phyloP scores from a whole-genome alignment of 2,888 invertebrate species.

The Nebria salina region DNA sequence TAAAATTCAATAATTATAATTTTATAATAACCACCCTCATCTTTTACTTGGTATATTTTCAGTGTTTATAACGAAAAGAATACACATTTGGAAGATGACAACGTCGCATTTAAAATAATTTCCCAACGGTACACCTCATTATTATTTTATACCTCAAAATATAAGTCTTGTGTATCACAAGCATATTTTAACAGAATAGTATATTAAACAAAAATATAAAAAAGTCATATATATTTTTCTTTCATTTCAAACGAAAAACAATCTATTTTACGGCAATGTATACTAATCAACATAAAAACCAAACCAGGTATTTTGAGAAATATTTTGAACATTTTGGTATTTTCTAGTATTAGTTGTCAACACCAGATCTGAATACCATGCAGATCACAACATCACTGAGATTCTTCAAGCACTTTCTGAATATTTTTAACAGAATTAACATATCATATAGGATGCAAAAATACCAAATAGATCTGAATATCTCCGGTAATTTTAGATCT shows the following conservation, averaged over 20 bases:
- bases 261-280: not conserved
- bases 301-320: too few relatives aligned
- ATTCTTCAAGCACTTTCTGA: too few relatives aligned
- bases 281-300: not conserved
- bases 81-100: not conserved
- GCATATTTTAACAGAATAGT: not conserved
- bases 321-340: too few relatives aligned
- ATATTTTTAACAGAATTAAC: too few relatives aligned
- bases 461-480: too few relatives aligned
- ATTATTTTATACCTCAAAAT: constrained; percentile 24
- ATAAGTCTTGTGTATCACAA: constrained; percentile 19
- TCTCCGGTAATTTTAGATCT: too few relatives aligned
- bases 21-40: not conserved
- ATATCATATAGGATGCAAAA: too few relatives aligned
- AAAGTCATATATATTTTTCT: not conserved
- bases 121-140: constrained; percentile 30
- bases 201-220: constrained; percentile 3
- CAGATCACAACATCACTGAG: too few relatives aligned
- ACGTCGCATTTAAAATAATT: constrained; percentile 35
- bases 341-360: too few relatives aligned
- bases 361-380: too few relatives aligned
- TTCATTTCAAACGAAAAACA: not conserved
- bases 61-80: not conserved
- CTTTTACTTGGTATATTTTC: not conserved
- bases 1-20: not conserved